Evolutionary conservation across 2,888 invertebrate species (phyloP).

Genomic region (Habrosyne pyritoides): DNA sequence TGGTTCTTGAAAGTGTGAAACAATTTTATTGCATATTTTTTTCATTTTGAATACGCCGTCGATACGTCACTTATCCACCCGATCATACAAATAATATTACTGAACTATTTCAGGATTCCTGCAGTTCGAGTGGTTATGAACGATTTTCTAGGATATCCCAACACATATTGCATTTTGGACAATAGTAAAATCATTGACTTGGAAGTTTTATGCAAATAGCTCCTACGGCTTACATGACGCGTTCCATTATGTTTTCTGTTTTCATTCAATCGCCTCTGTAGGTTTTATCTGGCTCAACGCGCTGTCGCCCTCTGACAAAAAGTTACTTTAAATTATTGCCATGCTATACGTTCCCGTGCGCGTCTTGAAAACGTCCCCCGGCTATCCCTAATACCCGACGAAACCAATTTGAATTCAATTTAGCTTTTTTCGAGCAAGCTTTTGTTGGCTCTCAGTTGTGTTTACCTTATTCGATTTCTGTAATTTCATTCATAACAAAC

Average conservation of each 20-base stretch:
- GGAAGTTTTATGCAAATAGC: neutral
- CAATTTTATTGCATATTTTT: conserved; percentile 47
- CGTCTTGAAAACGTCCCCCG: conserved; percentile 75
- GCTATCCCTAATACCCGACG: conserved; percentile 81
- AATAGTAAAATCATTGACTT: neutral
- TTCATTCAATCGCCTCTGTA: conserved; percentile 62
- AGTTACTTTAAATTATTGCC: conserved; percentile 76
- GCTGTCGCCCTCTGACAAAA: conserved; percentile 71
- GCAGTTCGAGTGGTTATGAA: neutral
- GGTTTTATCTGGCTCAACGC: conserved; percentile 58
- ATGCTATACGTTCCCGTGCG: conserved; percentile 60
- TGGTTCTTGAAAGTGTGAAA: conserved; percentile 37
- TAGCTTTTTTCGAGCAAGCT: conserved; percentile 81
- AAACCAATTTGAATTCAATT: conserved; percentile 84
- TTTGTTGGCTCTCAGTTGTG: conserved; percentile 83
- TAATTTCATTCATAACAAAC: conserved; percentile 84
- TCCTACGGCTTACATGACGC: conserved; percentile 21
- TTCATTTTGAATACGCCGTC: conserved; percentile 35
- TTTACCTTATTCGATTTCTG: conserved; percentile 84
- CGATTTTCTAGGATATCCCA: neutral
- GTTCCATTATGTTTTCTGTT: conserved; percentile 50
- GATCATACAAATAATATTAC: conserved; percentile 22
- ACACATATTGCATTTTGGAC: neutral
- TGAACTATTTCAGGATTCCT: conserved; percentile 10
- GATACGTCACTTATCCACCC: conserved; percentile 26